A percentile compares a stretch with the other conserved stretches of the same genome.
Conservation (phyloP, 2,113 vertebrate genomes). For the Nothoprocta pentlandii region DNA sequence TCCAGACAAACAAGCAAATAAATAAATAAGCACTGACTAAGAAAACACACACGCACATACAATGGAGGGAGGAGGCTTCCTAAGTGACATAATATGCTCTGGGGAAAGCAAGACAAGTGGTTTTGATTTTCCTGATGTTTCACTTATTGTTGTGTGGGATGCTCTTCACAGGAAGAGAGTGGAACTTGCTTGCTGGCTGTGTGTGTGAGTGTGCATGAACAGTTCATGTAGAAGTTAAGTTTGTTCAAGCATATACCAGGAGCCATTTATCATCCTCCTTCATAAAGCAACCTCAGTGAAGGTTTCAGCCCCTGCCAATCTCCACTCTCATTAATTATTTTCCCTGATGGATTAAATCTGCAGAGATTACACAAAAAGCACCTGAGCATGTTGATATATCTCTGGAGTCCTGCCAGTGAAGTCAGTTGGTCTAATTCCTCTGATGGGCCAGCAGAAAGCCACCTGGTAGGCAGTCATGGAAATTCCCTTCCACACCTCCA, state of each 20-base stretch:
- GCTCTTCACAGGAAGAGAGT: neutral
- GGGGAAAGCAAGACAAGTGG: conserved; percentile 7
- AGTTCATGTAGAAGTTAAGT: neutral
- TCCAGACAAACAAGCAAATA: conserved; percentile 24
- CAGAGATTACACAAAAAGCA: neutral
- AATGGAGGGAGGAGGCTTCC: conserved; percentile 1
- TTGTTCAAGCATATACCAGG: neutral
- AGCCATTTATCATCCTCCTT: neutral
- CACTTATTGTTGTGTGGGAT: neutral
- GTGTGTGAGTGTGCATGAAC: neutral
- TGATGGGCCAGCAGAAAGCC: neutral
- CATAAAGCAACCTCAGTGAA: neutral
- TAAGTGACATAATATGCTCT: neutral
- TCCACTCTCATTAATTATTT: neutral
- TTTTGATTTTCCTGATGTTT: conserved; percentile 26
- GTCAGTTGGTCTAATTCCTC: neutral
- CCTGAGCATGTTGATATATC: neutral
- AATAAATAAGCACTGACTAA: neutral
- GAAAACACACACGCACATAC: neutral
- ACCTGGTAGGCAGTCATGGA: neutral
- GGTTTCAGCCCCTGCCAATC: neutral
- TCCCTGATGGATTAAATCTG: neutral
- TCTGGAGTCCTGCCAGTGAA: neutral
- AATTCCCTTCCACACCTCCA: neutral
- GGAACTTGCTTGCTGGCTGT: neutral